Base-by-base conservation (phyloP, 2,797 vertebrate genomes). In the Anguilla pacifica region DNA sequence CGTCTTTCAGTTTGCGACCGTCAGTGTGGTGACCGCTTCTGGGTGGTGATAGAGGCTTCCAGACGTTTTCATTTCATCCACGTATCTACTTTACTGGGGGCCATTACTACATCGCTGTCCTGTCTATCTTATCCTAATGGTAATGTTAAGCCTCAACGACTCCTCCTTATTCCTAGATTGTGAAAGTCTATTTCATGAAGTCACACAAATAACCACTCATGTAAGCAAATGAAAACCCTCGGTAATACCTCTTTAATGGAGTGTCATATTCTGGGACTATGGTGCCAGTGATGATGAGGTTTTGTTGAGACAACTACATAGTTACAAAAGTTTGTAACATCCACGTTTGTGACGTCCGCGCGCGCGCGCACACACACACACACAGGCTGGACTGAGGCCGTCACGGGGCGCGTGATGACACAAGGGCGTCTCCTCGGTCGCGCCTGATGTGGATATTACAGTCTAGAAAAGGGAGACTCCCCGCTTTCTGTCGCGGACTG, bases 11-110 rank as follows among this genome's bases (percentile, higher is more conserved):
- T 93, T 94, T 92, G 92, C 91, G 94, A 93, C 92, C 91, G 91
- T 94, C 92, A 87, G 92, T 95, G 95, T 94, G 95, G 93, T 95
- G 94, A 96, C 94, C 90, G 83, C 92, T 90, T 51, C 79, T 92
- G 92, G 95, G 95, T 95, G 94, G 90, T 89, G 91, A 91, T 91
- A 92, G 89, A 91, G 35, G 53, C 43, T 39, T 57, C 88, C 39
- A 81, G 86, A 79, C 28, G 46, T 59, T 87, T 83, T 88, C 82
- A 86, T 88, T 86, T 84, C 82, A 83, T 84, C 70, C 83, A 53
- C n/a, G 57, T 85, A 64, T 82, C 86, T 84, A 55, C 57, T 67
- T 64, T 57, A 43, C 88, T 55, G 92, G 92, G 92, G 92, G 89
- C 93, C 92, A 93, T 22, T 91, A 91, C 92, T 92, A 92, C 94